Evolutionary conservation across 2,888 invertebrate genomes (phyloP).

Genomic region (Malachius bipustulatus): DNA sequence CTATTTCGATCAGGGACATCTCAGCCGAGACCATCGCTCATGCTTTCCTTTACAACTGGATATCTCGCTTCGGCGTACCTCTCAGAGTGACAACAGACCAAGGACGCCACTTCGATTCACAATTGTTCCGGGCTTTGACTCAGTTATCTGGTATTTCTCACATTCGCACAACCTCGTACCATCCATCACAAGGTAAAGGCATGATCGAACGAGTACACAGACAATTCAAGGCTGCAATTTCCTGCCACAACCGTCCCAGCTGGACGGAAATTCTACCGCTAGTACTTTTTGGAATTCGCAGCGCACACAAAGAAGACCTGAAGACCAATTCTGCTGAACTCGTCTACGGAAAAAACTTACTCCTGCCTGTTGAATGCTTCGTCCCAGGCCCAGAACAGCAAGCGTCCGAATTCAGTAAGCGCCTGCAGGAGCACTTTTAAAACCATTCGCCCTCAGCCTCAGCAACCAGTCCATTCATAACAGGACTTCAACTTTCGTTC

Average conservation of each 20-base stretch:
- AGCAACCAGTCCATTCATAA: no score
- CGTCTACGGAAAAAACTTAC: no score
- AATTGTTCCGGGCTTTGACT: not conserved
- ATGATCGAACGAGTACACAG: slow-evolving; percentile 1
- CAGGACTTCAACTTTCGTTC: no score
- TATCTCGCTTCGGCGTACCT: not conserved
- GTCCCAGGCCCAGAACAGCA: no score
- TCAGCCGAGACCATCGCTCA: not conserved
- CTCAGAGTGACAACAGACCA: not conserved
- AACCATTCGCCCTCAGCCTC: no score
- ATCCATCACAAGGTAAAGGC: not conserved
- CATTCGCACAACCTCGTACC: not conserved
- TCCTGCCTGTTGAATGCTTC: no score
- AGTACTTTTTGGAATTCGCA: not conserved
- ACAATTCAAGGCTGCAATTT: not conserved
- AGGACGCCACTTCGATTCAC: not conserved
- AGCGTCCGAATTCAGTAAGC: no score
- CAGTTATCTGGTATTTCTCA: not conserved
- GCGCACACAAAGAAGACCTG: no score
- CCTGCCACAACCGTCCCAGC: not conserved
- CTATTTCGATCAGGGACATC: not conserved
- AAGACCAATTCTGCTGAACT: no score
- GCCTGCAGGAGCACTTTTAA: no score
- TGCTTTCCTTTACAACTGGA: not conserved
- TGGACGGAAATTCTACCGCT: not conserved